Conservation (phyloP, 2,888 invertebrate species). For the Pogonocherus hispidulus region DNA sequence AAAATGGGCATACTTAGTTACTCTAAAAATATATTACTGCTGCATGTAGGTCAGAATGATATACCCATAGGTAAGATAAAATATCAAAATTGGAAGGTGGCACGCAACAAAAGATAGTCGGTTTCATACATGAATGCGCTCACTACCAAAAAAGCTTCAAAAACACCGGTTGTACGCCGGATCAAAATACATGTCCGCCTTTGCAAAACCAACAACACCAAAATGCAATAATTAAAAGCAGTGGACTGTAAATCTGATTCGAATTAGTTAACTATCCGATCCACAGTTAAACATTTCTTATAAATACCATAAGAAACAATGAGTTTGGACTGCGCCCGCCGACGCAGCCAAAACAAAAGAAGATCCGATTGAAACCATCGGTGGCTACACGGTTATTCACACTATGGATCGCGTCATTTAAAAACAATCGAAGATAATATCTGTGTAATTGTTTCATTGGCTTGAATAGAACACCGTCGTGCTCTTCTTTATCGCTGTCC, state of each 20-base stretch:
- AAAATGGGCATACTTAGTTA: too few species aligned
- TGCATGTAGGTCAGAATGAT: too few species aligned
- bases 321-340: neutral
- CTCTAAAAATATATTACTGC: too few species aligned
- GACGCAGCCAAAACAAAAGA: constrained; percentile 27
- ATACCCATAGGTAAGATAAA: too few species aligned
- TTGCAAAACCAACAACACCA: neutral
- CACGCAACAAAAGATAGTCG: too few species aligned
- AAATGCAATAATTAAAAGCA: neutral
- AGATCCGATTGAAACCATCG: constrained; percentile 30
- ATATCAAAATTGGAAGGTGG: too few species aligned
- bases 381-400: constrained; percentile 47
- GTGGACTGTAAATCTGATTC: neutral
- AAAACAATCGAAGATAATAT: constrained; percentile 64
- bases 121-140: neutral
- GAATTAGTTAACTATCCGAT: neutral
- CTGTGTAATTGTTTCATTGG: constrained; percentile 65
- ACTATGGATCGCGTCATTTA: constrained; percentile 56
- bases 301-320: neutral
- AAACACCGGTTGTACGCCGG: neutral
- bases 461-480: constrained; percentile 60
- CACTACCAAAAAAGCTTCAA: neutral
- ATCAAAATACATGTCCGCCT: neutral
- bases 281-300: neutral
- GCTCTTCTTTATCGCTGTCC: constrained; percentile 58